phyloP scores from a whole-genome alignment of 2,797 vertebrate genomes.

The Fundulus diaphanus region DNA sequence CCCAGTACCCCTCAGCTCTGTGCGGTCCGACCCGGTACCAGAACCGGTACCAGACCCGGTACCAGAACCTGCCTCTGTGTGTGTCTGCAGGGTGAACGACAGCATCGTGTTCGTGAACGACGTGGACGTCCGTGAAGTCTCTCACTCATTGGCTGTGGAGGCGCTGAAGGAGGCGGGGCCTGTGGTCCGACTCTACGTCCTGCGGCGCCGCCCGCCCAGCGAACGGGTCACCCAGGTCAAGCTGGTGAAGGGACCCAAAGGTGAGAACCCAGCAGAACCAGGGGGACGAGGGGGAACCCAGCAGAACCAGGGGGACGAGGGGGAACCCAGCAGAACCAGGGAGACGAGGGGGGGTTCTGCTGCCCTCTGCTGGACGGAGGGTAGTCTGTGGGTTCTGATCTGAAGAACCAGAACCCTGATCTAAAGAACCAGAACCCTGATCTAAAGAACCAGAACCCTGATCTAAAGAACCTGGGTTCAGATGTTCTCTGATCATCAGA shows the following conservation, averaged over 20 bases:
- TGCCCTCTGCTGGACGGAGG: too few relatives aligned
- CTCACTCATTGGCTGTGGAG: conserved; percentile 89
- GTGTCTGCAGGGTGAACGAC: conserved; percentile 84
- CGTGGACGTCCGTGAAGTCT: conserved; percentile 89
- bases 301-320: too few relatives aligned
- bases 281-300: neutral
- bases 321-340: neutral
- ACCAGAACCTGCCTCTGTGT: conserved; percentile 3
- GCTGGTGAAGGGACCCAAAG: conserved; percentile 87
- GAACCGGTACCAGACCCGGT: neutral
- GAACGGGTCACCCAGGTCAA: conserved; percentile 88
- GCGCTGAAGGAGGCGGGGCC: conserved; percentile 92
- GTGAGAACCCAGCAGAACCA: conserved; percentile 23
- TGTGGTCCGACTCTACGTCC: conserved; percentile 89
- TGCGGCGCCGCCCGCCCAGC: conserved; percentile 81
- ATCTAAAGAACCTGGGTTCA: too few relatives aligned
- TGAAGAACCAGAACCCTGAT: neutral
- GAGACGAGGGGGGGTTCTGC: too few relatives aligned
- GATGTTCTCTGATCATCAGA: too few relatives aligned
- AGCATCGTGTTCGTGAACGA: conserved; percentile 92
- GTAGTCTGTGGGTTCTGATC: neutral
- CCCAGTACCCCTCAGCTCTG: too few relatives aligned
- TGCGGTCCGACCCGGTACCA: neutral
- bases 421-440: too few relatives aligned
- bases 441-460: too few relatives aligned